Evolutionary conservation across 2,797 vertebrate genomes (phyloP).

Genomic region (Apogon hyalosoma): DNA sequence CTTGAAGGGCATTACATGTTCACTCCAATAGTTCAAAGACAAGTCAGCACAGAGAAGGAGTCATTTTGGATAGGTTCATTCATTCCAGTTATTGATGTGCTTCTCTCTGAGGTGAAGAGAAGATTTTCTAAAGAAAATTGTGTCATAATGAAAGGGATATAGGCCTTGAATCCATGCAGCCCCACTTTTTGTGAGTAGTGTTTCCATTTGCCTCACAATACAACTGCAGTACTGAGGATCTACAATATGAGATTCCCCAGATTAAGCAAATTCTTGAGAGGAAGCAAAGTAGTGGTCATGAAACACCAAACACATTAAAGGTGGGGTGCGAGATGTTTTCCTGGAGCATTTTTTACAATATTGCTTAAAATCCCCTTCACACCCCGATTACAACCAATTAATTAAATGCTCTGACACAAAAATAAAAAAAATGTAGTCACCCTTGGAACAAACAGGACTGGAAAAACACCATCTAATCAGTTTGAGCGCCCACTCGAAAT

Average conservation of each 20-base stretch:
- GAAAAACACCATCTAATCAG: too few species aligned
- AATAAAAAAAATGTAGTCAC: too few species aligned
- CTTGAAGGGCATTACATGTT: slow-evolving; percentile 27
- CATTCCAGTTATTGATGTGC: slow-evolving; percentile 5
- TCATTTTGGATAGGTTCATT: slow-evolving; percentile 19
- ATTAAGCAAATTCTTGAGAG: slow-evolving; percentile 26
- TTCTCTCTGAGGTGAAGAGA: slow-evolving; percentile 20
- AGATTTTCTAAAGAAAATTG: slow-evolving; percentile 12
- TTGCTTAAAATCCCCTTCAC: too few species aligned
- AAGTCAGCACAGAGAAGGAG: slow-evolving; percentile 17
- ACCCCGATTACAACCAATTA: too few species aligned
- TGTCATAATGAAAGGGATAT: slow-evolving; percentile 19
- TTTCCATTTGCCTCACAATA: too few species aligned
- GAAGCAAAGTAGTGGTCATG: slow-evolving; percentile 25
- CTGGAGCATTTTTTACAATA: too few species aligned
- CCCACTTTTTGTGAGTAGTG: slow-evolving; percentile 25
- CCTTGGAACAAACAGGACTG: too few species aligned
- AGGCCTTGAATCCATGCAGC: slow-evolving; percentile 24
- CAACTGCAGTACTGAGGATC: slow-evolving; percentile 20
- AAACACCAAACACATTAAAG: too few species aligned
- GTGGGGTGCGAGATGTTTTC: too few species aligned
- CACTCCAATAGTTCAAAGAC: slow-evolving; percentile 26
- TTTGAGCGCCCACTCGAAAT: too few species aligned
- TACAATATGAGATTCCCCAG: slow-evolving; percentile 34
- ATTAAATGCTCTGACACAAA: too few species aligned